phyloP scores from a whole-genome alignment of 2,113 vertebrate species.

The Gymnarchus niloticus region DNA sequence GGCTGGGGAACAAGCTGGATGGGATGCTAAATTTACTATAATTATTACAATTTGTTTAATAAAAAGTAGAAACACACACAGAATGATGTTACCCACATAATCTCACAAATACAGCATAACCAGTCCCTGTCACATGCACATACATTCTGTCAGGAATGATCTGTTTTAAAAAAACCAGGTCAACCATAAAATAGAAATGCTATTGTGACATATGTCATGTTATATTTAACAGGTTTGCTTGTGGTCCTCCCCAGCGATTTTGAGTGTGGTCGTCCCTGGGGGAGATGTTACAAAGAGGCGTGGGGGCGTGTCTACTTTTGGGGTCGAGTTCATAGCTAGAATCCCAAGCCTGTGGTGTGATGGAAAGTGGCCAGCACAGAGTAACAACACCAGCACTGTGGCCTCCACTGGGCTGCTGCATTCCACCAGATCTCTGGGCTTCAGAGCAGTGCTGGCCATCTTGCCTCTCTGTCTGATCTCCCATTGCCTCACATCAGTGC shows the following conservation, averaged over 20 bases:
- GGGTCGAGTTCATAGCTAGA: slow-evolving; percentile 72
- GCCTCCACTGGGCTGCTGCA: slow-evolving; percentile 48
- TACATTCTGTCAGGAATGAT: background rate
- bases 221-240: background rate
- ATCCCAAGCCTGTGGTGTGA: slow-evolving; percentile 61
- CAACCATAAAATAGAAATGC: background rate
- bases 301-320: slow-evolving; percentile 59
- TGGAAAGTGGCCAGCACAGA: slow-evolving; percentile 64
- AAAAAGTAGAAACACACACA: background rate
- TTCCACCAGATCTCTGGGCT: slow-evolving; percentile 59
- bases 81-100: background rate
- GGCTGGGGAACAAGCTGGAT: no score
- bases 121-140: background rate
- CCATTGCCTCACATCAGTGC: slow-evolving; percentile 42
- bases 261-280: slow-evolving; percentile 61
- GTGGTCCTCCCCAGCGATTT: slow-evolving; percentile 60
- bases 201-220: background rate
- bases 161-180: background rate
- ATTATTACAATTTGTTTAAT: background rate
- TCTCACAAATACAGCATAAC: background rate
- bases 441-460: slow-evolving; percentile 68
- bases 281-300: slow-evolving; percentile 51
- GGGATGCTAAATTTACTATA: no score
- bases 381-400: slow-evolving; percentile 54
- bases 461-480: slow-evolving; percentile 65